These are phyloP conservation scores for Erythrocercus mccallii DNA, from an alignment of 2,113 vertebrate species.

Conservation along the genomic window DNA sequence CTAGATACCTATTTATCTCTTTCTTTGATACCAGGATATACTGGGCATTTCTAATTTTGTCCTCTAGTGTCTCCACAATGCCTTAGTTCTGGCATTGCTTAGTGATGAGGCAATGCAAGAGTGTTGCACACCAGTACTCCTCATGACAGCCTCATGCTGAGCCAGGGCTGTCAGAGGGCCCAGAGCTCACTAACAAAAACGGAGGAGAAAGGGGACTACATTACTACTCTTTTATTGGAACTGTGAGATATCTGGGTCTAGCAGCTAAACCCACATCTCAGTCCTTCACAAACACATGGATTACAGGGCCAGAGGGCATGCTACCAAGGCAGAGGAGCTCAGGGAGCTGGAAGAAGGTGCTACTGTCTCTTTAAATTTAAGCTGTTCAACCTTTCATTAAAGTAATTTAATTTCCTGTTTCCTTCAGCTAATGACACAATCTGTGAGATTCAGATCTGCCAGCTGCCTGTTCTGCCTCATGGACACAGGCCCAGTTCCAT, in stretches of 20 bases:
- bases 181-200: neutral
- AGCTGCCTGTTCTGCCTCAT: neutral
- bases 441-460: neutral
- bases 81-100: neutral
- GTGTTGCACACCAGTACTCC: neutral
- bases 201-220: fast-evolving
- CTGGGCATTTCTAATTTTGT: neutral
- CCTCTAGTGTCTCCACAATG: neutral
- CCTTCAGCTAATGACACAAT: neutral
- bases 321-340: neutral
- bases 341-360: neutral
- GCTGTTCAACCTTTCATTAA: neutral
- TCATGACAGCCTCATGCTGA: neutral
- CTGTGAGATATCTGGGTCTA: neutral
- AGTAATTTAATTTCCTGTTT: neutral
- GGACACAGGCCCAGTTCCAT: too few relatives aligned
- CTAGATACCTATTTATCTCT: neutral
- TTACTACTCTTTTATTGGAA: neutral
- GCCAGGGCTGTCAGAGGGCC: neutral
- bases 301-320: neutral
- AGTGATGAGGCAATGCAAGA: fast-evolving
- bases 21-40: neutral
- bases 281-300: neutral
- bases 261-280: neutral
- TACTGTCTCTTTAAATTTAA: neutral